These are phyloP conservation scores for Sebastes jordani DNA, from an alignment of 2,797 vertebrate species.

Conservation along the genomic window DNA sequence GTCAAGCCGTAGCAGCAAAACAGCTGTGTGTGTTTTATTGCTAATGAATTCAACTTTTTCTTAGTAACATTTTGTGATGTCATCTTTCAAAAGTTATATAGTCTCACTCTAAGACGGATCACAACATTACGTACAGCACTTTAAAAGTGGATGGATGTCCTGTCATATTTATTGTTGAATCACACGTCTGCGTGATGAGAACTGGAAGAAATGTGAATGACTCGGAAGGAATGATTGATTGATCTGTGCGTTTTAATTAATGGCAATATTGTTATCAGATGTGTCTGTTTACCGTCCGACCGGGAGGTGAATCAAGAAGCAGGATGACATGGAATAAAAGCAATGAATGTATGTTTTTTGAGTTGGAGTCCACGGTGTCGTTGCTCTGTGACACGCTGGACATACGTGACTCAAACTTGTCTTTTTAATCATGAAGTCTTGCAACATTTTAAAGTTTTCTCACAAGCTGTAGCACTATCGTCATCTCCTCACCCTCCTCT, in stretches of 20 bases:
- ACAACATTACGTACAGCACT: slow-evolving; percentile 54
- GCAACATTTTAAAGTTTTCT: not conserved
- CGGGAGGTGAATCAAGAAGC: not conserved
- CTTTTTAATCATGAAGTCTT: not conserved
- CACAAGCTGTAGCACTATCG: slow-evolving; percentile 6
- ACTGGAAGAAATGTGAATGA: not conserved
- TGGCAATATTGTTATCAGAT: slow-evolving; percentile 19
- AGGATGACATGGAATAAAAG: not conserved
- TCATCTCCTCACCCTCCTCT: not conserved
- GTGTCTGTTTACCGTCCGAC: not conserved
- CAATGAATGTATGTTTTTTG: slow-evolving; percentile 13
- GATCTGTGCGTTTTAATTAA: not conserved
- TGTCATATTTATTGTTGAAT: slow-evolving; percentile 58
- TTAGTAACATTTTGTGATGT: not conserved
- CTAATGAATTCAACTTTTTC: not conserved
- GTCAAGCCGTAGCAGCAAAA: not conserved
- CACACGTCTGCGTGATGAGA: not conserved
- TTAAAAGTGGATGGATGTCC: slow-evolving; percentile 44
- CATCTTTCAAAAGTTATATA: not conserved
- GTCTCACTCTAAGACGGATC: slow-evolving; percentile 12
- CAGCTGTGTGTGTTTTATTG: not conserved
- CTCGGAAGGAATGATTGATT: not conserved
- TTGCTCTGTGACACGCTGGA: not conserved
- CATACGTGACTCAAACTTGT: not conserved
- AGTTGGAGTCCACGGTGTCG: not conserved